These are phyloP conservation scores for Phalloptychus januarius DNA, from an alignment of 2,797 vertebrate genomes.

Conservation along the genomic window DNA sequence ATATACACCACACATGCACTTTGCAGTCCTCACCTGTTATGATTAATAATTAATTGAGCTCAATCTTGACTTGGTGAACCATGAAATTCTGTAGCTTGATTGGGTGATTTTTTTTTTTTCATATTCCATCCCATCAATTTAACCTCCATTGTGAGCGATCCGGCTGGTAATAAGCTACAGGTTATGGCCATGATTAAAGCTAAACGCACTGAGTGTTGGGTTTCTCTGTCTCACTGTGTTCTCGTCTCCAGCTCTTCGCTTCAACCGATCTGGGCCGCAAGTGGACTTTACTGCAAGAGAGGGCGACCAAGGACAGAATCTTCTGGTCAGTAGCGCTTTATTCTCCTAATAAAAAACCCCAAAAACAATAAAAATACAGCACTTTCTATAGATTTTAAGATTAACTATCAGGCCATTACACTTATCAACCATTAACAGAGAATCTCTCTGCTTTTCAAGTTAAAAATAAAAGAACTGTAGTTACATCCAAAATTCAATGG, in stretches of 20 bases:
- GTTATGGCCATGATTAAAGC: slow-evolving; percentile 16
- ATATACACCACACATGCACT: slow-evolving; percentile 11
- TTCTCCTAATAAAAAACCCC: neutral
- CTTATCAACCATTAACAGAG: neutral
- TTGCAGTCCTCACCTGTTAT: slow-evolving; percentile 20
- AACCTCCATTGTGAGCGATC: slow-evolving; percentile 20
- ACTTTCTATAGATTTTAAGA: neutral
- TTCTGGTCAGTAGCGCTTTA: slow-evolving; percentile 85
- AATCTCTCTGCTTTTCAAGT: neutral
- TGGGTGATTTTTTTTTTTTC: slow-evolving; percentile 11
- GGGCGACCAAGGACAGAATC: slow-evolving; percentile 90
- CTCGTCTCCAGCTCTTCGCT: slow-evolving; percentile 83
- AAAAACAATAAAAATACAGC: neutral
- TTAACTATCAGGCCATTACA: no score
- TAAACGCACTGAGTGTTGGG: slow-evolving; percentile 10
- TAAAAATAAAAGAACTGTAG: neutral
- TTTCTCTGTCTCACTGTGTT: slow-evolving; percentile 15
- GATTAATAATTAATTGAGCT: slow-evolving; percentile 54
- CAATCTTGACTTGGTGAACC: slow-evolving; percentile 46
- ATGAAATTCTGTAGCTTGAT: slow-evolving; percentile 51
- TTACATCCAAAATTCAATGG: neutral
- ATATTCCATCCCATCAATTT: slow-evolving; percentile 11
- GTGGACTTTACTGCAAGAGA: slow-evolving; percentile 91
- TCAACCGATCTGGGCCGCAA: slow-evolving; percentile 90
- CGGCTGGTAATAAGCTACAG: slow-evolving; percentile 10